Evolutionary conservation across 2,888 invertebrate genomes (phyloP), one percentile per base, ranked within the genome.

Genomic region (Dryadula phaetusa): DNA sequence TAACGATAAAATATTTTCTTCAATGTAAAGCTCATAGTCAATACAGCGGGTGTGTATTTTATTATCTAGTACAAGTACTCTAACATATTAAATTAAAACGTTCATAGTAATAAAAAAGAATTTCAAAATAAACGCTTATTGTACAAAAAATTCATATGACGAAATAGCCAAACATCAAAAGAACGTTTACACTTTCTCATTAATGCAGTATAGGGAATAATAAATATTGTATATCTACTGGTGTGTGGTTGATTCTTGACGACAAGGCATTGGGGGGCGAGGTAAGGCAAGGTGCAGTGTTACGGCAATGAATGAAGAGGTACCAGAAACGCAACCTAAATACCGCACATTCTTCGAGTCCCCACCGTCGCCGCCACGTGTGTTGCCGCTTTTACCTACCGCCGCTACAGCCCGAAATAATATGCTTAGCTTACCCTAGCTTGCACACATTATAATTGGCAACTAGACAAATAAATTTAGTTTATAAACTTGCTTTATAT

Each of bases 281-380:
- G 68, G 72, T 67, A 62, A 64, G 62, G 81, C 83, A 84, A 85
- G 87, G 83, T 91, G 90, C 90, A 90, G 83, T 87, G 87, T 83
- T 86, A 84, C 85, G 85, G 86, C 88, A 86, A 86, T 92, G 90
- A 92, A 92, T 92, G 92, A 88, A 91, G 88, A 88, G 86, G 88
- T 88, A 89, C 89, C 88, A 88, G 86, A 87, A 87, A 87, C 87
- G 86, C 88, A 91, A 92, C 92, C 92, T 88, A 92, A 92, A 92
- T 92, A 91, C 92, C 90, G 75, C 77, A 79, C 89, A 92, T 92
- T 90, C 90, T 85, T 88, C 82, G 76, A 87, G 86, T 81, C 83
- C 80, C 82, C 83, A 82, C 72, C 75, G 78, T 78, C 81, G 80
- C 82, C 83, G 84, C 89, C 88, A 89, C 90, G 88, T 89, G 86